Conservation (phyloP, 2,113 vertebrate species). For the Chlamydotis undulata region DNA sequence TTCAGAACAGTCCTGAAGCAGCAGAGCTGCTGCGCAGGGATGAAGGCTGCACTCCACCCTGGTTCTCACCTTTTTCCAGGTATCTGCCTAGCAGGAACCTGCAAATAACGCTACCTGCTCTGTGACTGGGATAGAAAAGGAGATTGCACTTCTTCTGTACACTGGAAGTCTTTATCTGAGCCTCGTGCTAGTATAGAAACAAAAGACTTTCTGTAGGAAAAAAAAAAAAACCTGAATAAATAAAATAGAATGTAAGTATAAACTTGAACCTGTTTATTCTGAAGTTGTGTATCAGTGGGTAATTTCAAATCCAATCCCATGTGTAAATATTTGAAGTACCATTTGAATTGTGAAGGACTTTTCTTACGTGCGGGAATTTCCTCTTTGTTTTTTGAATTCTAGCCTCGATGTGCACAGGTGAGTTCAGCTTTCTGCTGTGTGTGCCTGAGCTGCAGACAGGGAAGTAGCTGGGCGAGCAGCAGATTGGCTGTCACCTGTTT, state of each 20-base stretch:
- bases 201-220: neutral
- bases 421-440: neutral
- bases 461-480: neutral
- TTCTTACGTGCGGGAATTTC: conserved; percentile 36
- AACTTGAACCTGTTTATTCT: neutral
- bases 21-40: neutral
- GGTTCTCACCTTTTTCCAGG: neutral
- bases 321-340: conserved; percentile 62
- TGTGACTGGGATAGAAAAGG: neutral
- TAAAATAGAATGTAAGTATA: neutral
- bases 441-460: neutral
- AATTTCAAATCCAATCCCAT: neutral
- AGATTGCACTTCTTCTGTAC: neutral
- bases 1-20: neutral
- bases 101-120: neutral
- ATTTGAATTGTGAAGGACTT: conserved; percentile 7
- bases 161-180: neutral
- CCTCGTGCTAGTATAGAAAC: neutral
- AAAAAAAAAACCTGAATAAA: neutral
- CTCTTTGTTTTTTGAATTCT: neutral
- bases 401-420: neutral
- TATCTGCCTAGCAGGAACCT: neutral
- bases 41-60: neutral
- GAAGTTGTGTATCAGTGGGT: neutral
- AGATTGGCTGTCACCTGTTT: neutral